Percentiles rank a stretch among this genome's conserved stretches.
Evolutionary conservation across 2,113 vertebrate species (phyloP).

Genomic region (Struthidea cinerea): DNA sequence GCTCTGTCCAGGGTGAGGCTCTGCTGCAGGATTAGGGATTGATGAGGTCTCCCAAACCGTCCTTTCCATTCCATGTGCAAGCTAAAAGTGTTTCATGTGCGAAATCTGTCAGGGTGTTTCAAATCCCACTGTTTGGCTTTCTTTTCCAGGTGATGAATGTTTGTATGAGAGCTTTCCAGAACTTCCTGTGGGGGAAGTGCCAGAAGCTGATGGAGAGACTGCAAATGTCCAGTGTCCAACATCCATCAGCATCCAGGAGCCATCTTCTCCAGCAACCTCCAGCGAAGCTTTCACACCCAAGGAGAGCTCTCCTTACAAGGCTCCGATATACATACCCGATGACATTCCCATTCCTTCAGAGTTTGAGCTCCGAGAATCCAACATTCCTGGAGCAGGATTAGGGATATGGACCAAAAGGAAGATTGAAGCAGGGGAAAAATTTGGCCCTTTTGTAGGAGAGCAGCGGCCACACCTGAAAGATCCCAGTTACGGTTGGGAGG

Average conservation of each 20-base stretch:
- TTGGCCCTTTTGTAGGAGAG: conserved; percentile 90
- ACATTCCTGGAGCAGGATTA: conserved; percentile 76
- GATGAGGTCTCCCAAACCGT: background rate
- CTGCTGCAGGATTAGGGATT: background rate
- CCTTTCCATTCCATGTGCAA: background rate
- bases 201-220: conserved; percentile 77
- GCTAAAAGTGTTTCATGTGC: background rate
- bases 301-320: conserved; percentile 81
- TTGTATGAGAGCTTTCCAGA: conserved; percentile 80
- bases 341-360: conserved; percentile 85
- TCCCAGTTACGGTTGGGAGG: conserved; percentile 88
- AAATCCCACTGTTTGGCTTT: conserved; percentile 41
- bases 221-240: conserved; percentile 44
- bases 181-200: conserved; percentile 77
- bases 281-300: conserved; percentile 81
- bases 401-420: conserved; percentile 92
- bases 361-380: conserved; percentile 91
- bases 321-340: conserved; percentile 80
- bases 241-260: conserved; percentile 73
- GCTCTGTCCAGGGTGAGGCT: background rate
- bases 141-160: conserved; percentile 83
- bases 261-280: conserved; percentile 79
- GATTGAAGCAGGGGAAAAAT: conserved; percentile 86
- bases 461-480: conserved; percentile 77
- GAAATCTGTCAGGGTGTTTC: background rate